Evolutionary conservation across 2,113 vertebrate species (phyloP), one percentile per base, ranked within the genome.

Genomic region (Callospermophilus lateralis): DNA sequence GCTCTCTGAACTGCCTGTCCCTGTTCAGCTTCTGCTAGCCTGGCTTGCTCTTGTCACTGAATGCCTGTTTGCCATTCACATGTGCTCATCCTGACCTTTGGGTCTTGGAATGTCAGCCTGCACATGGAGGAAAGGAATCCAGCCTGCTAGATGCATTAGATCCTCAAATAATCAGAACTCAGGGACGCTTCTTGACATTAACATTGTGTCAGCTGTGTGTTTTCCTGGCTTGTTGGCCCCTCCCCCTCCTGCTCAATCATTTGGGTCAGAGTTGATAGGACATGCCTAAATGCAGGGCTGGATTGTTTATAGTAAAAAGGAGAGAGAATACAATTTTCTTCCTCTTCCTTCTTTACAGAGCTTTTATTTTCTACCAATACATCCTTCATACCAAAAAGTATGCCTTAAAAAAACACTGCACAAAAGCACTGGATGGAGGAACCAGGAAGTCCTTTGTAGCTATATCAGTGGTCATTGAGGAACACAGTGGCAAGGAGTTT

Each of bases 21-120:
- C 26, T 19, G 58, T 34, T 51, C 28, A 39, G 74, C 37, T 68
- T 26, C 68, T 28, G 37, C 26, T 72, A 88, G 42, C 12, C 77
- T 4, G 19, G 30, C 24, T 42, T 20, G 17, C 83, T 96, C 32
- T 77, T 5, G 9, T 80, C 6, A 13, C 76, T 11, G 48, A 92
- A 93, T 87, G 95, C 86, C 95, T 61, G 30, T 3, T 0, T 15
- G 39, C 0, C 12, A 32, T 80, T 94, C 94, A 79, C 48, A 2
- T 90, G 84, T 86, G 94, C 92, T 96, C 34, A 19, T 42, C 26
- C 63, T 65, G 97, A 77, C 94, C 98, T 98, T 89, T 96, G 96
- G 84, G 48, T 79, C 92, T 67, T 67, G 48, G 28, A 51, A 58
- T 94, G 89, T 94, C 95, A 53, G 61, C 0, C 34, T 28, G 48